phyloP scores from a whole-genome alignment of 64 coral and sea anemone genomes.

The Platygyra sinensis region DNA sequence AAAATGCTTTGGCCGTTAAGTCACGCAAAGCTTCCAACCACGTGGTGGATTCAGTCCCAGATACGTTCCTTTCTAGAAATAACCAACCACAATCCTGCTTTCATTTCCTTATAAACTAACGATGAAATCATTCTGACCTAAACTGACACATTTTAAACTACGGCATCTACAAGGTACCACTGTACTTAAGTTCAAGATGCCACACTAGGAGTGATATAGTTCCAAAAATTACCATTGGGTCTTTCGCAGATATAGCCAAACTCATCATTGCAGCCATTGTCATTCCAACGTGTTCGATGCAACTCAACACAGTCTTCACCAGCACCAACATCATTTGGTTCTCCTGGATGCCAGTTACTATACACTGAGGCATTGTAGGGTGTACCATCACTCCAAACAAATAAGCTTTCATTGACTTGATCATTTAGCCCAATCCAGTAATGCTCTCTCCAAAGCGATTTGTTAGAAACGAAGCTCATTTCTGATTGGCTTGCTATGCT shows the following conservation, averaged over 20 bases:
- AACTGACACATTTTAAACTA: too few species aligned
- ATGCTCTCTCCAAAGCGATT: constrained; percentile 3
- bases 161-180: background rate
- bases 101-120: too few species aligned
- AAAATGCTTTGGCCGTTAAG: too few species aligned
- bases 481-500: constrained; percentile 74
- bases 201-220: background rate
- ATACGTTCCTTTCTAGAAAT: too few species aligned
- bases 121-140: too few species aligned
- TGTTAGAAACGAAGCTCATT: constrained; percentile 58
- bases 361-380: constrained; percentile 30
- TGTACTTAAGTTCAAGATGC: background rate
- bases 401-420: constrained; percentile 74
- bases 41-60: too few species aligned
- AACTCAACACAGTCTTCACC: constrained; percentile 79
- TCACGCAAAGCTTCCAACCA: too few species aligned
- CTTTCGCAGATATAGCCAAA: constrained; percentile 83
- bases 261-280: constrained; percentile 62
- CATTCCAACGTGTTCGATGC: constrained; percentile 57
- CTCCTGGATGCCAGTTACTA: constrained; percentile 61
- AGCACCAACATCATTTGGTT: constrained; percentile 65
- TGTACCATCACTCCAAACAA: constrained; percentile 85
- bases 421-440: constrained; percentile 93
- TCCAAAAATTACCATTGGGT: constrained; percentile 25
- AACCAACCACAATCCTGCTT: too few species aligned